Conservation (phyloP, 2,113 vertebrate species). For the Chamaea fasciata region DNA sequence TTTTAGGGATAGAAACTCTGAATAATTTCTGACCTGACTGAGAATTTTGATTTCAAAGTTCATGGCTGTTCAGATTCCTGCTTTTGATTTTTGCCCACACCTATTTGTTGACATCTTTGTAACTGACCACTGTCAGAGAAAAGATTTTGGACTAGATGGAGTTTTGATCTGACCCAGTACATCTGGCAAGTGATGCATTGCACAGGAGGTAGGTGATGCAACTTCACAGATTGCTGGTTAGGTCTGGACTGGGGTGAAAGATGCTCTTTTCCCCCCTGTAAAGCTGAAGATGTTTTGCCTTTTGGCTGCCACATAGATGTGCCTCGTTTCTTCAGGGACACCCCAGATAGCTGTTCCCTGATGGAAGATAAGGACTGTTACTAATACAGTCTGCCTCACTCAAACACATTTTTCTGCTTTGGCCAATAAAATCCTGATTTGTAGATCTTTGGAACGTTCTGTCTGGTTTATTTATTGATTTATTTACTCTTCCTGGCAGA, state of each 20-base stretch:
- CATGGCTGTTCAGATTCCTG: background rate
- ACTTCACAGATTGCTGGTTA: background rate
- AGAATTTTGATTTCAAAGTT: background rate
- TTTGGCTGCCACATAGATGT: background rate
- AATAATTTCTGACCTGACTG: background rate
- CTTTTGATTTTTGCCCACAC: background rate
- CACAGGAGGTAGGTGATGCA: background rate
- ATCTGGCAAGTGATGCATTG: background rate
- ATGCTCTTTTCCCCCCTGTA: background rate
- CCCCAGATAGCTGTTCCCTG: conserved; percentile 25
- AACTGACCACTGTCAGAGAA: background rate
- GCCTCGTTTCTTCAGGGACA: background rate
- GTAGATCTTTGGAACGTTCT: conserved; percentile 4
- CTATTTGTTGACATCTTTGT: background rate
- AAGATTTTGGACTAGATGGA: background rate
- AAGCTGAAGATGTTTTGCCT: conserved; percentile 5
- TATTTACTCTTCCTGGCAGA: background rate
- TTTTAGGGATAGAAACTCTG: background rate
- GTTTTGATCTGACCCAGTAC: background rate
- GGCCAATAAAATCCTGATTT: conserved; percentile 25
- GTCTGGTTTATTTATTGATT: conserved; percentile 1
- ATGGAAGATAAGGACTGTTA: conserved; percentile 40
- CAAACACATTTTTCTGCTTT: conserved; percentile 9
- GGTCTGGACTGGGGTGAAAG: background rate
- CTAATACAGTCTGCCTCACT: background rate